Percentiles rank a stretch among this genome's conserved stretches.
These are phyloP conservation scores for Coleophora flavipennella DNA, from an alignment of 2,888 invertebrate genomes.

Conservation along the genomic window DNA sequence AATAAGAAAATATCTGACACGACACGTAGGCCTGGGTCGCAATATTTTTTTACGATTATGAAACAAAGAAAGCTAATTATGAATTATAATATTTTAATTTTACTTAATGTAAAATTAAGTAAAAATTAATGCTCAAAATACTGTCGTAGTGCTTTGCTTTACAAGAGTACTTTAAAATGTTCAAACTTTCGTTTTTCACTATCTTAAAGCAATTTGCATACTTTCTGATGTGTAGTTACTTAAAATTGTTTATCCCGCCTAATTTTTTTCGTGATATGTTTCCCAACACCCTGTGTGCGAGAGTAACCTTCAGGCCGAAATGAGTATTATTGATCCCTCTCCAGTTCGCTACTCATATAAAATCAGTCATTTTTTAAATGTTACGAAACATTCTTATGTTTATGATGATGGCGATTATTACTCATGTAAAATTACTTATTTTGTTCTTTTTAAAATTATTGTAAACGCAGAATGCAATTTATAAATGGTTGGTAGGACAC, in stretches of 20 bases:
- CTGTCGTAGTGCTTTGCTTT: too few relatives aligned
- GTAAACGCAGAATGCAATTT: too few relatives aligned
- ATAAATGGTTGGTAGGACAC: too few relatives aligned
- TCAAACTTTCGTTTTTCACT: too few relatives aligned
- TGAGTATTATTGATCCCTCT: slow-evolving; percentile 52
- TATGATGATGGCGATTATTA: neutral
- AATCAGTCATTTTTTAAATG: slow-evolving; percentile 36
- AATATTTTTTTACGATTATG: slow-evolving; percentile 18
- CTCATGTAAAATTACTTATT: slow-evolving; percentile 4
- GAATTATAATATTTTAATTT: too few relatives aligned
- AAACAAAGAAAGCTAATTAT: slow-evolving; percentile 5
- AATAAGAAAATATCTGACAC: too few relatives aligned
- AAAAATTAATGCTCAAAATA: too few relatives aligned
- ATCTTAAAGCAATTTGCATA: too few relatives aligned
- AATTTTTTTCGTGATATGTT: slow-evolving; percentile 64
- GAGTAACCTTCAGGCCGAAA: slow-evolving; percentile 41
- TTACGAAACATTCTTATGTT: slow-evolving; percentile 1
- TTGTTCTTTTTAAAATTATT: neutral
- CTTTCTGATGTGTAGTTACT: too few relatives aligned
- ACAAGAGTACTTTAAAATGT: too few relatives aligned
- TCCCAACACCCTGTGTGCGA: slow-evolving; percentile 55
- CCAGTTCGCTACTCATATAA: slow-evolving; percentile 26
- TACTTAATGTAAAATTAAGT: too few relatives aligned
- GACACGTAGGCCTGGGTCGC: slow-evolving; percentile 48
- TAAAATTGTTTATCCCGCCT: slow-evolving; percentile 24